Conservation (phyloP, 2,888 invertebrate species). For the Eumacrocentrus americanus region DNA sequence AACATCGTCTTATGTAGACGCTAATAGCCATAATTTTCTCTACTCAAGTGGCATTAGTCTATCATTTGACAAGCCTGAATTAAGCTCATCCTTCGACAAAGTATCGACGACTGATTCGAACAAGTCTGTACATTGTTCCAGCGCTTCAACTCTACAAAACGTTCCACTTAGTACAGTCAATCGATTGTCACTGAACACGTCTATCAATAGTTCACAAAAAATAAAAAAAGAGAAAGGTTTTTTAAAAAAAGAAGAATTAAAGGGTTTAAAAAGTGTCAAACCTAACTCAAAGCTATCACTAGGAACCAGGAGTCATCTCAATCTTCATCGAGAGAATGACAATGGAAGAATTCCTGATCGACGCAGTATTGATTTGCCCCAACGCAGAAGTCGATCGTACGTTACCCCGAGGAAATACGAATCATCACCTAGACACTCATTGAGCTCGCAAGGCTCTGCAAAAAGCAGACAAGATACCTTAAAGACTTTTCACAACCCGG, state of each 20-base stretch:
- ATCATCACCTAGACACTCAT: constrained; percentile 21
- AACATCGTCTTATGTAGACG: constrained; percentile 29
- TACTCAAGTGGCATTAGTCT: constrained; percentile 16
- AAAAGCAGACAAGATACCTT: background rate
- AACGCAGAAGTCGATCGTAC: constrained; percentile 43
- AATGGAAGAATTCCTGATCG: background rate
- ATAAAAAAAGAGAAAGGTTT: background rate
- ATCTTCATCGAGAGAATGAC: constrained; percentile 1
- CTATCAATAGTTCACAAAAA: constrained; percentile 17
- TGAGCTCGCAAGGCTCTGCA: background rate
- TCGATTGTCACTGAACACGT: too few species aligned
- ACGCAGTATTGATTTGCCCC: constrained; percentile 20
- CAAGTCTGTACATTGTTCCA: too few species aligned
- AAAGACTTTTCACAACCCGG: background rate
- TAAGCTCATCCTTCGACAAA: background rate
- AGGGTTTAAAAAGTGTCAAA: background rate
- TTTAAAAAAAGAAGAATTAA: background rate
- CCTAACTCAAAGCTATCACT: background rate
- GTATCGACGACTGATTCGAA: too few species aligned
- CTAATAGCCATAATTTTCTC: constrained; percentile 28
- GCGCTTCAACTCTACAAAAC: too few species aligned
- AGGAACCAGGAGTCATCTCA: constrained; percentile 22
- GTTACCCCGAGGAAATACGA: constrained; percentile 34
- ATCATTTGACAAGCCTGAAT: constrained; percentile 6
- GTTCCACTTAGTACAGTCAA: too few species aligned